These are phyloP conservation scores for Tokudaia tokunoshimensis DNA, from an alignment of 2,797 vertebrate genomes.

Conservation along the genomic window DNA sequence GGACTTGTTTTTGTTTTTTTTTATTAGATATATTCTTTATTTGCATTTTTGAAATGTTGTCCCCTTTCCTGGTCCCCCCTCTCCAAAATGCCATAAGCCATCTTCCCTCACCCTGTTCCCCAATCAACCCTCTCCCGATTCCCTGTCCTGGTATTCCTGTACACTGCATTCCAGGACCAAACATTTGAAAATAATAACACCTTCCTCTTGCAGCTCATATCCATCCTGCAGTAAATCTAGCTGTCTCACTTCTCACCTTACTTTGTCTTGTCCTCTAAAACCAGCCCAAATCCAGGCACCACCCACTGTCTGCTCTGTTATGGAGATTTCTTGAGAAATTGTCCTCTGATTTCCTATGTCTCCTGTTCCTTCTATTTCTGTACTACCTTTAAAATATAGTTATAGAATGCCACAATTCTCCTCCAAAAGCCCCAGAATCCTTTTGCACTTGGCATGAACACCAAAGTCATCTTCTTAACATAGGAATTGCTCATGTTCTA, in stretches of 20 bases:
- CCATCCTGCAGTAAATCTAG: not conserved
- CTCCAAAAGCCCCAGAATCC: not conserved
- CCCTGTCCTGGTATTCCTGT: too few species aligned
- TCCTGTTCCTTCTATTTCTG: not conserved
- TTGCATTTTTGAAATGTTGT: too few species aligned
- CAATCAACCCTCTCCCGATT: too few species aligned
- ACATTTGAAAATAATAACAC: not conserved
- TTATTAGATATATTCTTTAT: too few species aligned
- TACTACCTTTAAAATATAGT: not conserved
- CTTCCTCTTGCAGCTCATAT: rapidly evolving
- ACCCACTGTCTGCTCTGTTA: rapidly evolving
- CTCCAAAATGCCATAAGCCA: too few species aligned
- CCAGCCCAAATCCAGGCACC: not conserved
- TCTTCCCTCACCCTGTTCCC: too few species aligned
- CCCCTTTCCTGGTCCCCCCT: too few species aligned
- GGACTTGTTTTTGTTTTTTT: too few species aligned
- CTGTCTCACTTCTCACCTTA: not conserved
- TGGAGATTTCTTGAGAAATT: rapidly evolving
- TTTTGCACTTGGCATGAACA: not conserved
- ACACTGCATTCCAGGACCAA: too few species aligned
- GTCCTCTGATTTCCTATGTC: not conserved
- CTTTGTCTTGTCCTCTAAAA: not conserved
- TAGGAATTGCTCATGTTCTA: not conserved
- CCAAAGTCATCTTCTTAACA: not conserved
- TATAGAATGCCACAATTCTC: not conserved